phyloP scores from a whole-genome alignment of 2,113 vertebrate species.

The Bufo bufo region DNA sequence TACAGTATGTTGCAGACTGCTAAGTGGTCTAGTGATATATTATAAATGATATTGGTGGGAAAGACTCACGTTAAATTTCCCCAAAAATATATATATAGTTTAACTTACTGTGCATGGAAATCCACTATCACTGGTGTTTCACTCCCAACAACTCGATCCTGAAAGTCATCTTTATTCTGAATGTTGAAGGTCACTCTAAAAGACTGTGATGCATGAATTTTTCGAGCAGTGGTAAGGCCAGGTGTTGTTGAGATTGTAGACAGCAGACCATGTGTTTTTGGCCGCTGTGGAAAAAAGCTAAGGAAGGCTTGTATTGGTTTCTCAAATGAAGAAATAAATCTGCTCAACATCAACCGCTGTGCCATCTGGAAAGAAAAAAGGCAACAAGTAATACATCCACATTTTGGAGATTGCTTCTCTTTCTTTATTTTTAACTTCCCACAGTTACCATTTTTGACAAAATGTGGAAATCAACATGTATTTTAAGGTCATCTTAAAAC shows the following conservation, averaged over 20 bases:
- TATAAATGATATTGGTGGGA: too few relatives aligned
- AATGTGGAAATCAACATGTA: too few relatives aligned
- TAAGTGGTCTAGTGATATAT: too few relatives aligned
- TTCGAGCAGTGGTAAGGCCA: conserved; percentile 27
- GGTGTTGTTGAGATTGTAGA: conserved; percentile 41
- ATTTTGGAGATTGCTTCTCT: too few relatives aligned
- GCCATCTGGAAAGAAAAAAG: conserved; percentile 82
- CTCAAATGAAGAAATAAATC: conserved; percentile 69
- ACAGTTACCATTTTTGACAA: too few relatives aligned
- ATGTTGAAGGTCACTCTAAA: conserved; percentile 83
- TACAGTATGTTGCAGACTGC: too few relatives aligned
- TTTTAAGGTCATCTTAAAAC: too few relatives aligned
- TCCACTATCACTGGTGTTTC: conserved; percentile 89
- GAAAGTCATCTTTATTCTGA: conserved; percentile 91
- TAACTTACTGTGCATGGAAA: conserved; percentile 93
- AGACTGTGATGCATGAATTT: conserved; percentile 62
- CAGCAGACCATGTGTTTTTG: conserved; percentile 46
- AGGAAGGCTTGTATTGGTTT: conserved; percentile 53
- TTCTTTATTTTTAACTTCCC: too few relatives aligned
- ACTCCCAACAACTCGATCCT: conserved; percentile 90
- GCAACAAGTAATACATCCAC: neutral
- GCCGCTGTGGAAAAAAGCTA: conserved; percentile 56
- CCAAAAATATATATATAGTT: too few relatives aligned
- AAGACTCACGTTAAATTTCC: too few relatives aligned
- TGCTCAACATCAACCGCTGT: conserved; percentile 77